phyloP scores from a whole-genome alignment of 2,888 invertebrate species.

The Gonocerus acuteangulatus region DNA sequence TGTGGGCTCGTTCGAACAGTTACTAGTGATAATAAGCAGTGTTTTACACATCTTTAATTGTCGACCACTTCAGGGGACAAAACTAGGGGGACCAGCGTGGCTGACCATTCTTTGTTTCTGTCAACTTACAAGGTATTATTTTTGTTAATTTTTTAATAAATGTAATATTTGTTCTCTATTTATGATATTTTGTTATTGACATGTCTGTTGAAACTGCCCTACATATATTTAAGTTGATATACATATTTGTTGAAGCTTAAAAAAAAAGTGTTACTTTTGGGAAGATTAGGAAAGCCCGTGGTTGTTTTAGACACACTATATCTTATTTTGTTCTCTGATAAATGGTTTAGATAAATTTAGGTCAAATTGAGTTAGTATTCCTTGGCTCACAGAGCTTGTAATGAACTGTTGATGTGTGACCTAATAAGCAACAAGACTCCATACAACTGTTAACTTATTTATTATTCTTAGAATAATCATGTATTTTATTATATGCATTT shows the following conservation, averaged over 20 bases:
- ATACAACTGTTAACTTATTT: background rate
- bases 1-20: background rate
- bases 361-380: no score
- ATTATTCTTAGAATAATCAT: background rate
- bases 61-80: slow-evolving; percentile 5
- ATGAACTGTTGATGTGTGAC: background rate
- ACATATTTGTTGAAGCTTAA: no score
- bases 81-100: slow-evolving; percentile 35
- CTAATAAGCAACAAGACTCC: background rate
- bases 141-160: background rate
- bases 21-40: slow-evolving; percentile 23
- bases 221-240: background rate
- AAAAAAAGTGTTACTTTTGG: no score
- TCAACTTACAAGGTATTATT: slow-evolving; percentile 33
- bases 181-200: background rate
- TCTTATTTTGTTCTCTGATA: no score
- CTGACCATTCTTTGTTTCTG: slow-evolving; percentile 37
- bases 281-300: no score
- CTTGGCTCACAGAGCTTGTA: no score
- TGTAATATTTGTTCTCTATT: background rate
- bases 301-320: no score
- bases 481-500: no score
- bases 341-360: no score
- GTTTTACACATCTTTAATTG: slow-evolving; percentile 22
- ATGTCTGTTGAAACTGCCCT: background rate